Conservation (phyloP, 2,113 vertebrate species). For the Nycticryphes semicollaris region DNA sequence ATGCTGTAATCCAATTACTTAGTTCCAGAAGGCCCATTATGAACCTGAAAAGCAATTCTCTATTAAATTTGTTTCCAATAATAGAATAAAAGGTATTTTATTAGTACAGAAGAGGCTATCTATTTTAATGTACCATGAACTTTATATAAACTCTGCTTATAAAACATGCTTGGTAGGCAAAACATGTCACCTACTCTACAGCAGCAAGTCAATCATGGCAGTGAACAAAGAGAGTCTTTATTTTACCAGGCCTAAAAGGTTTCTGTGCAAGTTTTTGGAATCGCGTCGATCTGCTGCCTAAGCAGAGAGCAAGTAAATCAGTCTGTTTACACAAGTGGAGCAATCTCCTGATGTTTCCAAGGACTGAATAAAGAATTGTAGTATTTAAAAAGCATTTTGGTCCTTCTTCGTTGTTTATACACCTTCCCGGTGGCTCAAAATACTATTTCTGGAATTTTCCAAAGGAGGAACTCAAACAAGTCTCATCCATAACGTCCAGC, state of each 20-base stretch:
- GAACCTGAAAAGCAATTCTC: background rate
- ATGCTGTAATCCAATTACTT: background rate
- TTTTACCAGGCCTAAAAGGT: constrained; percentile 29
- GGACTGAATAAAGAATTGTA: constrained; percentile 29
- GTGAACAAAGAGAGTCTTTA: constrained; percentile 47
- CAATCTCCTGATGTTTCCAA: constrained; percentile 19
- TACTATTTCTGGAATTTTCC: background rate
- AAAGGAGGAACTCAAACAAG: background rate
- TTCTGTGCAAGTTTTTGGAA: constrained; percentile 29
- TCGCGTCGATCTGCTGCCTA: background rate
- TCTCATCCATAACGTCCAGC: background rate
- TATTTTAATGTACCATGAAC: constrained; percentile 55
- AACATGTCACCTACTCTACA: constrained; percentile 53
- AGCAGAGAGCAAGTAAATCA: constrained; percentile 20
- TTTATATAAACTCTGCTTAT: constrained; percentile 41
- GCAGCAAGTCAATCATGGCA: constrained; percentile 29
- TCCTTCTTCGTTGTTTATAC: background rate
- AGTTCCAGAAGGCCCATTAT: background rate
- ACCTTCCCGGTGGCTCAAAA: background rate
- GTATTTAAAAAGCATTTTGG: constrained; percentile 1
- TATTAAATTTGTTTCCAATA: constrained; percentile 16
- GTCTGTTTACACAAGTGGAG: constrained; percentile 48
- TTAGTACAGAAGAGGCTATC: constrained; percentile 32
- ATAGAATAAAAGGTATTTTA: constrained; percentile 45
- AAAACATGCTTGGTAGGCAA: constrained; percentile 63